Conservation (phyloP, 2,888 invertebrate species). For the Platycnemis pennipes region DNA sequence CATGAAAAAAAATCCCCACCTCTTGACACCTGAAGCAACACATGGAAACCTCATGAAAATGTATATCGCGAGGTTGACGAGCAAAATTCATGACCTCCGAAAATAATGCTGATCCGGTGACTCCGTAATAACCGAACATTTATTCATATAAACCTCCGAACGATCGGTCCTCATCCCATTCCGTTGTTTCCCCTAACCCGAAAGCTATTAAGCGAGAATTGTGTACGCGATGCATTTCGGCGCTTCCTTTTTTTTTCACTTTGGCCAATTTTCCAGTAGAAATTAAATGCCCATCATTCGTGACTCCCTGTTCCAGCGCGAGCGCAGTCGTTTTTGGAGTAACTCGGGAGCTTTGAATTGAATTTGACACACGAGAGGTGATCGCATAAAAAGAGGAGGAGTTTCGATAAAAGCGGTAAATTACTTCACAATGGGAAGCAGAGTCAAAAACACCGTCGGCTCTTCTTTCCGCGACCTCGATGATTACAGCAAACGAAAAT, state of each 20-base stretch:
- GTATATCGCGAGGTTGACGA: background rate
- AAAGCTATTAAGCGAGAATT: background rate
- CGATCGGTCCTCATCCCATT: background rate
- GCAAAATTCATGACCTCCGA: background rate
- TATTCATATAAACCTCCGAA: background rate
- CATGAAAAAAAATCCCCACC: background rate
- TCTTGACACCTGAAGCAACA: background rate
- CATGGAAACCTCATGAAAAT: background rate
- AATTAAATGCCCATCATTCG: background rate
- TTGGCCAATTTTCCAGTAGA: background rate
- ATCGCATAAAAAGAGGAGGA: background rate
- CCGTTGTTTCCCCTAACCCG: background rate
- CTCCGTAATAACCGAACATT: background rate
- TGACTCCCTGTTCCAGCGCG: background rate
- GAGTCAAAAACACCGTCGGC: background rate
- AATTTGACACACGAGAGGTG: background rate
- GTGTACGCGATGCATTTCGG: too few species aligned
- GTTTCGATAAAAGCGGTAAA: slow-evolving; percentile 3
- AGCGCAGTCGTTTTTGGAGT: background rate
- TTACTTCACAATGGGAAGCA: background rate
- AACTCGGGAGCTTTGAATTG: background rate
- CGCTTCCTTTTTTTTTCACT: background rate
- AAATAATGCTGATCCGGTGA: background rate
- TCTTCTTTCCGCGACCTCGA: background rate
- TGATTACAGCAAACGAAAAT: background rate